These are phyloP conservation scores for Steinernema hermaphroditum DNA, from an alignment of 2,888 invertebrate genomes.

Conservation along the genomic window DNA sequence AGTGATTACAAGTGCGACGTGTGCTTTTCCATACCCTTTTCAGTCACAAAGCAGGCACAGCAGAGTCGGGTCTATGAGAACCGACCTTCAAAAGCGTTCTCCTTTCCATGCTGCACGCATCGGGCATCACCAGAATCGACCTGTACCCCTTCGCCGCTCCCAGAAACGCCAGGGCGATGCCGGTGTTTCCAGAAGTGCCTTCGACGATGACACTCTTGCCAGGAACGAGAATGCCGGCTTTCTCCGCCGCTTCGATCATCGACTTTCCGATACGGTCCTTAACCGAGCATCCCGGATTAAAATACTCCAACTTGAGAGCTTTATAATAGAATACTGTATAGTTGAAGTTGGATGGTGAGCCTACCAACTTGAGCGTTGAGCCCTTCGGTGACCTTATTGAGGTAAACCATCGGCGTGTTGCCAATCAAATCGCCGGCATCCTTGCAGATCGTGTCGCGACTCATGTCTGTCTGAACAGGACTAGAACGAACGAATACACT, in stretches of 20 bases:
- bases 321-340: constrained; percentile 18
- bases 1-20: no score
- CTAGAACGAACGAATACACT: no score
- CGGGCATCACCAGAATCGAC: constrained; percentile 12
- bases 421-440: constrained; percentile 49
- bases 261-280: constrained; percentile 66
- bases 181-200: constrained; percentile 64
- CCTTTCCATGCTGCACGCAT: not conserved
- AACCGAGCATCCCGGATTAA: constrained; percentile 64
- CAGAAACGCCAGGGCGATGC: constrained; percentile 41
- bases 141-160: constrained; percentile 26
- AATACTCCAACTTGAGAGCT: constrained; percentile 51
- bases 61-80: no score
- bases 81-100: not conserved
- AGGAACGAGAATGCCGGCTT: constrained; percentile 52
- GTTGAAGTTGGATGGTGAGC: not conserved
- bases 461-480: not conserved
- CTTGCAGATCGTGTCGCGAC: constrained; percentile 1
- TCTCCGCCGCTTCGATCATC: constrained; percentile 63
- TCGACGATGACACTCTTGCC: constrained; percentile 61
- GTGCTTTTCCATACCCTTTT: no score
- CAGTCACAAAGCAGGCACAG: no score
- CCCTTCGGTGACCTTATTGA: constrained; percentile 55
- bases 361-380: constrained; percentile 47
- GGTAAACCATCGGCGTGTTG: constrained; percentile 65